phyloP scores from a whole-genome alignment of 2,797 vertebrate genomes.

The Silurus aristotelis region DNA sequence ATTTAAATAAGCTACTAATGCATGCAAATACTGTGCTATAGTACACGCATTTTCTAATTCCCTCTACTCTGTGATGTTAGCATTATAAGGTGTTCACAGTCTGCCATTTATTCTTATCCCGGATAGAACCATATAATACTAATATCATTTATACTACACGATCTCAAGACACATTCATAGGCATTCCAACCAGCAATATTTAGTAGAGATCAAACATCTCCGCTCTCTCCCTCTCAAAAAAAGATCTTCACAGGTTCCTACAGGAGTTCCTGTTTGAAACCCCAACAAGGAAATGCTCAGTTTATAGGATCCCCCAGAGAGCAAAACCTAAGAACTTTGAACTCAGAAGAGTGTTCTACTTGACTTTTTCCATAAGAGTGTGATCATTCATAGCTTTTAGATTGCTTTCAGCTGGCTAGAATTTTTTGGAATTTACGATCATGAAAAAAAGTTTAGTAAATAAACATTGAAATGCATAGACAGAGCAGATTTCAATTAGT shows the following conservation, averaged over 20 bases:
- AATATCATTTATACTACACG: neutral
- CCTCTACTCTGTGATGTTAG: neutral
- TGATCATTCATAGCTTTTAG: neutral
- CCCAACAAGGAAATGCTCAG: neutral
- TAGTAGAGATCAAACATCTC: neutral
- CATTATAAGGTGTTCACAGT: neutral
- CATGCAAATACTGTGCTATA: slow-evolving; percentile 36
- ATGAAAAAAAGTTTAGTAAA: neutral
- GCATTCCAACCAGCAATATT: neutral
- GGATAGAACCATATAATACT: neutral
- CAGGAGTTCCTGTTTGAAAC: neutral
- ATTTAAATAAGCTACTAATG: slow-evolving; percentile 37
- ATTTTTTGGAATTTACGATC: neutral
- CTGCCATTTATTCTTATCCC: neutral
- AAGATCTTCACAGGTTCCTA: neutral
- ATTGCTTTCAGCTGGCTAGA: neutral
- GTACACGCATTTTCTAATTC: slow-evolving; percentile 1
- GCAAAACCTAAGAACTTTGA: neutral
- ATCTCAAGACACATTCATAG: neutral
- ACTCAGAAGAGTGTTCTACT: neutral
- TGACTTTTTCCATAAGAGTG: neutral
- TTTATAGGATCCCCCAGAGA: neutral
- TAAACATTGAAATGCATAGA: slow-evolving; percentile 39
- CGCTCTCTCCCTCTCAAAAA: neutral
- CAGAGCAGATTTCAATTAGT: neutral